Base-by-base conservation (phyloP, 2,113 vertebrate genomes). In the Danionella cerebrum region DNA sequence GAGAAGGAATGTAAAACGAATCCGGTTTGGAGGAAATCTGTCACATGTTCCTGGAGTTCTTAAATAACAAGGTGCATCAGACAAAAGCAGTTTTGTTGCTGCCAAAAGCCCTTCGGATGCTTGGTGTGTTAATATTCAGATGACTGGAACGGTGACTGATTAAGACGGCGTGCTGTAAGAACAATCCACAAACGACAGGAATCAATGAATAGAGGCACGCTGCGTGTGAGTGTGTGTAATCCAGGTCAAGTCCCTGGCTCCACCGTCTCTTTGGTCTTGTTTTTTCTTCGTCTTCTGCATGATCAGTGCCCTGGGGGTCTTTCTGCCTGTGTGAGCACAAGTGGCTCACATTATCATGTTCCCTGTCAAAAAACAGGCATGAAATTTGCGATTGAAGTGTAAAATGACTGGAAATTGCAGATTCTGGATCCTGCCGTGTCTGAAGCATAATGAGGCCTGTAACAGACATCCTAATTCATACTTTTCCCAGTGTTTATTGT, bases 181-280 rank as follows among this genome's bases (percentile, higher is more conserved):
- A 58, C 66, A 51, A 39, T 44, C 70, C 53, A 67, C 53, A 60
- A 64, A 47, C 51, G 58, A 51, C 21, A 60, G 48, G 65, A 65
- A 69, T 67, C 73, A 70, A 70, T 69, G 59, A 69, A 59, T 64
- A 22, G 55, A 13, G 67, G 19, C 60, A 48, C 13, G 44, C 60
- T 70, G 57, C 31, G 73, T 59, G 21, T 51, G 42, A 60, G 38
- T 59, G 62, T 51, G 54, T 60, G 60, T 70, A 60, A 73, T 73
- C 55, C 70, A 73, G 74, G 70, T 73, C 71, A 73, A 65, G 68
- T 52, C 71, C 48, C 65, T 53, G 57, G 48, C 55, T 74, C 45
- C 53, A 35, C 16, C 52, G 63, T 41, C 19, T 16, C 52, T 73
- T 72, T 76, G 65, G 57, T 64, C 47, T 55, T 67, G 52, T 36